Percentiles rank a stretch among this genome's conserved stretches.
Evolutionary conservation across 23 tunicate genomes (phyloP).

Genomic region (Diplosoma virens): DNA sequence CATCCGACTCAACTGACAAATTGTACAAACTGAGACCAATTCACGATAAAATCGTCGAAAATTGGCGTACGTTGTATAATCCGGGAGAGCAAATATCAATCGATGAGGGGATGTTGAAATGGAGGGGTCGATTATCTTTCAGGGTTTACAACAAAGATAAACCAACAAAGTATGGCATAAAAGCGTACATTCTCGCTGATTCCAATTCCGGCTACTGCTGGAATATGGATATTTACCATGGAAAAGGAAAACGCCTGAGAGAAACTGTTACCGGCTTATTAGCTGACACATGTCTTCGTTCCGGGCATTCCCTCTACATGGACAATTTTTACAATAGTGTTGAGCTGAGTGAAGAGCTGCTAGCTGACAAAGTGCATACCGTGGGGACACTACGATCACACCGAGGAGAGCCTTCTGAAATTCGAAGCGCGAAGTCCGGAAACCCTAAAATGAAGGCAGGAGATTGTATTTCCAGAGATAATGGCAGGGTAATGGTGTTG

Average conservation of each 20-base stretch:
- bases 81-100: constrained; percentile 40
- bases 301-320: constrained; percentile 30
- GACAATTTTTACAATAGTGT: constrained; percentile 39
- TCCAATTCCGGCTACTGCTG: constrained; percentile 31
- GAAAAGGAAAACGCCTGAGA: constrained; percentile 11
- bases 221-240: constrained; percentile 36
- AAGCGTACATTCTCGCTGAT: constrained; percentile 35
- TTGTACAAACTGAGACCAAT: constrained; percentile 17
- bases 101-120: constrained; percentile 41
- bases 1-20: background rate
- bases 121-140: constrained; percentile 25
- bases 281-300: constrained; percentile 3
- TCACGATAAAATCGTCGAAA: background rate
- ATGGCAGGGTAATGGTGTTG: background rate
- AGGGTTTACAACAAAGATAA: constrained; percentile 43
- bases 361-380: constrained; percentile 21
- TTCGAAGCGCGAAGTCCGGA: constrained; percentile 1
- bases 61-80: constrained; percentile 14
- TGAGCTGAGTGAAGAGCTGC: constrained; percentile 25
- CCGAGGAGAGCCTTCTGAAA: constrained; percentile 26
- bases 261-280: constrained; percentile 33
- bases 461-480: background rate
- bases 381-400: constrained; percentile 30
- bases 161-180: constrained; percentile 38
- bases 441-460: background rate